Evolutionary conservation across 92 coral and sea anemone genomes (phyloP), one percentile per base, ranked within the genome.

Genomic region (Porites lobata): DNA sequence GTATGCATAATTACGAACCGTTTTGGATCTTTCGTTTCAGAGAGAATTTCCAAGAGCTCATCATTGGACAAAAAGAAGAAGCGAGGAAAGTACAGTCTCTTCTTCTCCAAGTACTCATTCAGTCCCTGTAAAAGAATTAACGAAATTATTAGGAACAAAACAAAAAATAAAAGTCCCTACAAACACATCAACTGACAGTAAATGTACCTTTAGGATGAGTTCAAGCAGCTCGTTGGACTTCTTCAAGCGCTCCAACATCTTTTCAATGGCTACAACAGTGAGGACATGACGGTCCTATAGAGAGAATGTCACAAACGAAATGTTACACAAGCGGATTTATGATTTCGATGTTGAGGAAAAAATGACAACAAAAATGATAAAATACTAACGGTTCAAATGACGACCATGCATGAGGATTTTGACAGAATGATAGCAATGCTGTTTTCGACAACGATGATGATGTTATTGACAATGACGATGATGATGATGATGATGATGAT

Each of bases 21-120:
- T 51, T 98, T 96, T 56, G 99, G 99, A 85, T 96, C 99, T 80
- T 96, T 96, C 6, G 99, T 96, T 75, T 96, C 99, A 72, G 99
- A 96, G 11, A 96, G 90, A 57, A 96, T 96, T 87, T 96, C 99
- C 84, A 96, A 87, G 84, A 96, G 82, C 79, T 96, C 99, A 63
- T 96, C 99, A 75, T 96, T 96, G 72, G 99, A 96, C 88, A 96
- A 69, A 91, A 96, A 96, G 95, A 96, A 96, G 85, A 96, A 96
- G 59, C 99, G 91, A 68, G 99, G 99, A 81, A 96, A 96, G 91
- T 97, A 97, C 47, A 95, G 91, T 50, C 98, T 91, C 90, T 97
- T 97, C 94, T 97, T 97, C 81, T 97, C 99, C 62, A 97, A 93
- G 72, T 97, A 97, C 78, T 97, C 99, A 85, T 97, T 97, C 89